Evolutionary conservation across 2,888 invertebrate genomes (phyloP).

Genomic region (Drosophila neonasuta): DNA sequence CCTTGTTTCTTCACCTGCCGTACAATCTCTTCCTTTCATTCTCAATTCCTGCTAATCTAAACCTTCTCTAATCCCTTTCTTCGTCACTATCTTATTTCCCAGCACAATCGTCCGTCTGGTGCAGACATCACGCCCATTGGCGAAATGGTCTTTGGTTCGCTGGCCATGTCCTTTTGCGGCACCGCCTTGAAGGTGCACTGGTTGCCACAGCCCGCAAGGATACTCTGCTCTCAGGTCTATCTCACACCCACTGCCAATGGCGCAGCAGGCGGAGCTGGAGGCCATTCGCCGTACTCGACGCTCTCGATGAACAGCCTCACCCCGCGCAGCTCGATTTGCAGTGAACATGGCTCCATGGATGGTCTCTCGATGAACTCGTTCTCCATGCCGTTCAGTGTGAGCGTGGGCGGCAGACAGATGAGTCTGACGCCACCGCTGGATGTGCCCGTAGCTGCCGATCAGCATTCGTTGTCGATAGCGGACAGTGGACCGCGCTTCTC

Average conservation of each 20-base stretch:
- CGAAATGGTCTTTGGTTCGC: constrained; percentile 96
- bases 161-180: constrained; percentile 93
- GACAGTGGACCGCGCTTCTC: constrained; percentile 74
- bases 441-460: constrained; percentile 72
- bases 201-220: constrained; percentile 82
- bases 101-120: constrained; percentile 86
- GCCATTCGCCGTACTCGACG: constrained; percentile 77
- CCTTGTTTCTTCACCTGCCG: too few relatives aligned
- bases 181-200: constrained; percentile 90
- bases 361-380: constrained; percentile 81
- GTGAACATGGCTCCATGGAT: constrained; percentile 81
- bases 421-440: constrained; percentile 80
- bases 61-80: not conserved
- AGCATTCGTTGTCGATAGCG: constrained; percentile 66
- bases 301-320: constrained; percentile 74
- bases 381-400: constrained; percentile 79
- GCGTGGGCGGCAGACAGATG: constrained; percentile 73
- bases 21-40: too few relatives aligned
- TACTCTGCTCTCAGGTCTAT: constrained; percentile 86
- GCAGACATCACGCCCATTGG: constrained; percentile 89
- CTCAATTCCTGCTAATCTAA: too few relatives aligned
- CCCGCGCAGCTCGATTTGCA: constrained; percentile 80
- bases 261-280: constrained; percentile 27
- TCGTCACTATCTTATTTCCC: not conserved
- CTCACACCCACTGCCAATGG: constrained; percentile 83